A percentile compares a stretch with the other conserved stretches of the same genome.
These are phyloP conservation scores for Parnassius glacialis DNA, from an alignment of 2,888 invertebrate species.

Conservation along the genomic window DNA sequence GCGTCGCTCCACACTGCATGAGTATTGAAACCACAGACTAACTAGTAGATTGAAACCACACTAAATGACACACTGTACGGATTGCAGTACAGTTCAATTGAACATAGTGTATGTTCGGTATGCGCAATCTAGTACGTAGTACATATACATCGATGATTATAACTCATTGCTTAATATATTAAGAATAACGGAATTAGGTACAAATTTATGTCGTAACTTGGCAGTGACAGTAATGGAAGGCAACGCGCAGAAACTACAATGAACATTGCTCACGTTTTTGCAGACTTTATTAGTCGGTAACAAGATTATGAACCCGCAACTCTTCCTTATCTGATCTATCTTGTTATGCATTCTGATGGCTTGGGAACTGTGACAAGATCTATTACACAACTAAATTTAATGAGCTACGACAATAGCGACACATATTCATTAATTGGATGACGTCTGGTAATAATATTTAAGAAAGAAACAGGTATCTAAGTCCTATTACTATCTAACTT, in stretches of 20 bases:
- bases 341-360: slow-evolving; percentile 68
- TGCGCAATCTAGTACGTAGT: too few relatives aligned
- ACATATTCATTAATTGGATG: slow-evolving; percentile 22
- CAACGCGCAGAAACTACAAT: slow-evolving; percentile 53
- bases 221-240: slow-evolving; percentile 63
- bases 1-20: too few relatives aligned
- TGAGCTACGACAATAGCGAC: slow-evolving; percentile 10
- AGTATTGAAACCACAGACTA: too few relatives aligned
- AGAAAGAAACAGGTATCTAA: too few relatives aligned
- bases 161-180: too few relatives aligned
- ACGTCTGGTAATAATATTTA: background rate
- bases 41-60: too few relatives aligned
- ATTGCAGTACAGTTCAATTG: too few relatives aligned
- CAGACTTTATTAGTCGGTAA: slow-evolving; percentile 71
- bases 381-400: slow-evolving; percentile 51
- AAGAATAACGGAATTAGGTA: too few relatives aligned
- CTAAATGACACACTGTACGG: too few relatives aligned
- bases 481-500: too few relatives aligned
- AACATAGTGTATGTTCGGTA: too few relatives aligned
- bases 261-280: slow-evolving; percentile 73
- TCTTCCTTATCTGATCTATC: slow-evolving; percentile 70
- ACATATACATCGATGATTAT: too few relatives aligned
- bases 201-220: background rate
- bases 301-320: slow-evolving; percentile 52
- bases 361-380: slow-evolving; percentile 64